These are phyloP conservation scores for Muscicapa comitata DNA, from an alignment of 2,797 vertebrate genomes.

Conservation along the genomic window DNA sequence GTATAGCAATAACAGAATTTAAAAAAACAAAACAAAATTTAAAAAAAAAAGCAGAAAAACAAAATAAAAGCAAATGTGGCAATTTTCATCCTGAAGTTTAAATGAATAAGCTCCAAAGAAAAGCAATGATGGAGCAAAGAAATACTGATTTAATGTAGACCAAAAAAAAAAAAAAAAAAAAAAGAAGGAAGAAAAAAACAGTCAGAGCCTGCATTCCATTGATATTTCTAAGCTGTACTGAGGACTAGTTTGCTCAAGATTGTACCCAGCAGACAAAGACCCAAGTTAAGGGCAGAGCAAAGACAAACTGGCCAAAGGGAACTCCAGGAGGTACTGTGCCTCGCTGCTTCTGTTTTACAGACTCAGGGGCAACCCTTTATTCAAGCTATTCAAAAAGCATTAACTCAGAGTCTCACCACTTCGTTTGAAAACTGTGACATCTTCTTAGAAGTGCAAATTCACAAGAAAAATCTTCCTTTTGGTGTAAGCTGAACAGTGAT, in stretches of 20 bases:
- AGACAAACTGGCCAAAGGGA: conserved; percentile 33
- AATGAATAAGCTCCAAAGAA: not conserved
- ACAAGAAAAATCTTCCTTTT: conserved; percentile 48
- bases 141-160: not conserved
- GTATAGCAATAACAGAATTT: not conserved
- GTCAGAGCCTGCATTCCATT: not conserved
- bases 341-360: conserved; percentile 48
- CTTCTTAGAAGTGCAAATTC: conserved; percentile 55
- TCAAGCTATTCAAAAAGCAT: conserved; percentile 53
- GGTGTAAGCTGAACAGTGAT: conserved; percentile 56
- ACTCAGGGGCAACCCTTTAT: conserved; percentile 19
- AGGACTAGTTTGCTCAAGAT: not conserved
- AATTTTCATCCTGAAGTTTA: not conserved
- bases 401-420: conserved; percentile 49
- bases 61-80: not conserved
- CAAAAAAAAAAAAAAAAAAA: not conserved
- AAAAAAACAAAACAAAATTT: not conserved
- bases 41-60: not conserved
- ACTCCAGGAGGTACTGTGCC: conserved; percentile 34
- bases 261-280: conserved; percentile 17
- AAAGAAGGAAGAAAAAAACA: conserved; percentile 23
- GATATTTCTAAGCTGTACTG: conserved; percentile 36
- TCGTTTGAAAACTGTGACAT: conserved; percentile 53
- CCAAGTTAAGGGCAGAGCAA: not conserved
- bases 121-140: not conserved